These are phyloP conservation scores for Mugil cephalus DNA, from an alignment of 2,113 vertebrate species.

Conservation along the genomic window DNA sequence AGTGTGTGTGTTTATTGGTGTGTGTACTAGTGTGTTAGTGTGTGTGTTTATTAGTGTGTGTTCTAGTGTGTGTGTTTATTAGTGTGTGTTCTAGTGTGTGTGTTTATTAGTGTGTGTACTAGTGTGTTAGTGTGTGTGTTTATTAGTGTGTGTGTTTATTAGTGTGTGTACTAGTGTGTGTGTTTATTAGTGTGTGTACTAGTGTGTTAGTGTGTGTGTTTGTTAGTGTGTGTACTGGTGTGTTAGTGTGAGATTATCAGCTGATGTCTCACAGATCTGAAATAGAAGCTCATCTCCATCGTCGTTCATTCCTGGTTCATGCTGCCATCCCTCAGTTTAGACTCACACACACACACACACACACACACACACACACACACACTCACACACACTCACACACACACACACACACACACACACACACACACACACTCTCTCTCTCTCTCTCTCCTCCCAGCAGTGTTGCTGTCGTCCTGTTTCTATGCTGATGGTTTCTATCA, in stretches of 20 bases:
- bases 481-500: no score
- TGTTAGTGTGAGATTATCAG: constrained; percentile 85
- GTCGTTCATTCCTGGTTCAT: constrained; percentile 87
- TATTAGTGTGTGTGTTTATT: constrained; percentile 19
- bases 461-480: no score
- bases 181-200: constrained; percentile 14
- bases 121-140: neutral
- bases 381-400: constrained; percentile 18
- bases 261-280: constrained; percentile 87
- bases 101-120: neutral
- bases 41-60: neutral
- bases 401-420: no score
- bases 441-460: no score
- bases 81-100: neutral
- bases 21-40: neutral
- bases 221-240: constrained; percentile 81
- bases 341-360: constrained; percentile 29
- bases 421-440: no score
- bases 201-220: constrained; percentile 7
- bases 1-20: neutral
- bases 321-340: constrained; percentile 82
- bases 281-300: constrained; percentile 90
- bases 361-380: constrained; percentile 1
- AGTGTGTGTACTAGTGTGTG: neutral
- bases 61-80: no score